These are phyloP conservation scores for Oreochromis tanganicae DNA, from an alignment of 2,113 vertebrate genomes.

Conservation along the genomic window DNA sequence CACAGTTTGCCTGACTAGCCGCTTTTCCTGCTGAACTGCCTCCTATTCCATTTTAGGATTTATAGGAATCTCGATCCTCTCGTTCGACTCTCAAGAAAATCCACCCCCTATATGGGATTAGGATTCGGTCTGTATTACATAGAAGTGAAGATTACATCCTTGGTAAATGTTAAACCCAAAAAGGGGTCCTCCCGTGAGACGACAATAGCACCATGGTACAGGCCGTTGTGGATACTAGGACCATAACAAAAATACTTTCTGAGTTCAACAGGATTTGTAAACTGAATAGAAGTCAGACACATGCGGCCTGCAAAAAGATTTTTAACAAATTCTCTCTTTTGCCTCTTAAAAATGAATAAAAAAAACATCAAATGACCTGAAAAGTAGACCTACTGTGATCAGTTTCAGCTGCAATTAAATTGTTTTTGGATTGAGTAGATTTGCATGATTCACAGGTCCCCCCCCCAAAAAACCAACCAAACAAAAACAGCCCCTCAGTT, in stretches of 20 bases:
- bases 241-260: not conserved
- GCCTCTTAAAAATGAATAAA: not conserved
- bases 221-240: not conserved
- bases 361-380: not conserved
- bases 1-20: not conserved
- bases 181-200: not conserved
- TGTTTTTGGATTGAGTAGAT: not conserved
- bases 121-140: not conserved
- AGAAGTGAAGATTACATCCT: conserved; percentile 9
- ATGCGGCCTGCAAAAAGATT: not conserved
- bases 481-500: not conserved
- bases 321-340: not conserved
- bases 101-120: conserved; percentile 3
- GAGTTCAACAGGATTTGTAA: not conserved
- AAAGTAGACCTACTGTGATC: not conserved
- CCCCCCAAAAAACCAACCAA: not conserved
- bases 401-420: not conserved
- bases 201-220: not conserved
- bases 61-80: conserved; percentile 5
- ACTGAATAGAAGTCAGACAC: not conserved
- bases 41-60: conserved; percentile 23
- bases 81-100: conserved; percentile 15
- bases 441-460: not conserved
- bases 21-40: not conserved
- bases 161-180: not conserved